Percentiles rank a stretch among this genome's conserved stretches.
Conservation (phyloP, 1,140 invertebrate species). For the Diorhabda elongata region DNA sequence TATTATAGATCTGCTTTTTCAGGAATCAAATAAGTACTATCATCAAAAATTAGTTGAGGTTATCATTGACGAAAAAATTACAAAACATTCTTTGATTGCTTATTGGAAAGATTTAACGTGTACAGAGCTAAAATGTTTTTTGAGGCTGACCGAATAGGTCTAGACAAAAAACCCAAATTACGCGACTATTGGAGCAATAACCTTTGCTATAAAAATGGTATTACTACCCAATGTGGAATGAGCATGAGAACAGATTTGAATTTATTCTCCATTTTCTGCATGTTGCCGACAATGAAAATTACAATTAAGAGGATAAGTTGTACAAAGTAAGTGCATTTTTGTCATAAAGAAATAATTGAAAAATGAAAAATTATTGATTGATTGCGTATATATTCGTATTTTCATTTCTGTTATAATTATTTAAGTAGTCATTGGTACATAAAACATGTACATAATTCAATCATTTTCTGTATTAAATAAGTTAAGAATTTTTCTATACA, state of each 20-base stretch:
- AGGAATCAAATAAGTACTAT: background rate
- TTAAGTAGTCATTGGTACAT: no score
- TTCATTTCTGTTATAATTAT: no score
- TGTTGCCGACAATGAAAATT: background rate
- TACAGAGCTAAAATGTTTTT: background rate
- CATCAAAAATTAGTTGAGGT: background rate
- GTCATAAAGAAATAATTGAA: no score
- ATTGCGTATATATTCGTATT: no score
- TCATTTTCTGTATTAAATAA: no score
- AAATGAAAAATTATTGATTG: no score
- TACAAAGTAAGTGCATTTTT: background rate
- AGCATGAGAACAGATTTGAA: no score
- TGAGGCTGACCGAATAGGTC: background rate
- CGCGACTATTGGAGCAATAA: no score
- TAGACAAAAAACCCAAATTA: background rate
- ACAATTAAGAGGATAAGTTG: background rate
- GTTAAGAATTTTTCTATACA: no score
- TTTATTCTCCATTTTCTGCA: background rate
- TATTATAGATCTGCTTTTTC: background rate
- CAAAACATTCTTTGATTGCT: background rate
- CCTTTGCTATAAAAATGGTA: no score
- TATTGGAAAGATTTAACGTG: background rate
- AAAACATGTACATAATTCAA: no score
- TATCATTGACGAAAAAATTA: background rate
- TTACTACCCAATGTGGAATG: no score